Evolutionary conservation across 1,140 invertebrate genomes (phyloP), one percentile per base, ranked within the genome.

Genomic region (Steinernema khuongi): DNA sequence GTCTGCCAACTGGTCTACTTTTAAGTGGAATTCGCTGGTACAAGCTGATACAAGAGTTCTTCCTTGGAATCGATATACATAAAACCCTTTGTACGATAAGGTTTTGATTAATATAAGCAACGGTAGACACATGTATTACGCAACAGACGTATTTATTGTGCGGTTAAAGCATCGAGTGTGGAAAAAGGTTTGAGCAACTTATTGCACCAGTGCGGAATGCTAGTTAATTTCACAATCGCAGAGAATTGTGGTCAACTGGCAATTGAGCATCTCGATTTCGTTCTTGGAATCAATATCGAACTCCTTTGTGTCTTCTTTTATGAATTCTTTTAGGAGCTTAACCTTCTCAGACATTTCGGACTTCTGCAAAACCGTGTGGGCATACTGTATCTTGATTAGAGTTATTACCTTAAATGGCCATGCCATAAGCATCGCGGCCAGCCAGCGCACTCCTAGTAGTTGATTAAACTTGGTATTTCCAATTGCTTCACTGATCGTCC

Each of bases 391-490:
- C n/a, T 71, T 7, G 4, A 30, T 72, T 28, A 17, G 7, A 72
- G 29, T n/a, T 7, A 2, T n/a, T 4, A 68, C 26, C 29, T 77
- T 70, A 30, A 76, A 71, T 1, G 76, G 76, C 76, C 76, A 77
- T 11, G 76, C 74, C 14, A 77, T 29, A 1, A 77, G 44, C 17
- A 77, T 67, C 17, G 74, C 76, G 22, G 76, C 32, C 11, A 77
- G 67, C 28, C 74, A 41, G 1, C 60, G 60, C 33, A 31, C 67
- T 22, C 36, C 50, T 14, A 77, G 66, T 4, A 77, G 43, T 26
- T 32, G 22, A 30, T 33, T 71, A 18, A 77, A 43, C 14, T 41
- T 28, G 0, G 76, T 77, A 28, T 71, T 67, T 7, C 75, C n/a
- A n/a, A 77, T 43, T 41, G 72, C 75, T 0, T 68, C 70, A 43